Conservation (phyloP, 2,113 vertebrate species). For the Indicator maculatus region DNA sequence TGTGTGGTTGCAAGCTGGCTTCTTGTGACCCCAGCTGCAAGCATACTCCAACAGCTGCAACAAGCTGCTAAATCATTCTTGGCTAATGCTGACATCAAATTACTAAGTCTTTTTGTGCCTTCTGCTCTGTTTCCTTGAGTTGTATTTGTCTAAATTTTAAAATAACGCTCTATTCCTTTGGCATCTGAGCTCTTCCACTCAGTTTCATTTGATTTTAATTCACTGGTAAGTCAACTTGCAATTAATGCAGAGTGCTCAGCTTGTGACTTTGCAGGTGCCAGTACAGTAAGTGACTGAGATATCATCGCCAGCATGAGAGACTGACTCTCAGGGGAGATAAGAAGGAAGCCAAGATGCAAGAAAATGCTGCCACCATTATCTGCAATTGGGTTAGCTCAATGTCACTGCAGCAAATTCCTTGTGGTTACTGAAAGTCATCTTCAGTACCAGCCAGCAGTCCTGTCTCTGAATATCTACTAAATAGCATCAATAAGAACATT, state of each 20-base stretch:
- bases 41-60: background rate
- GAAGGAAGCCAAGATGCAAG: background rate
- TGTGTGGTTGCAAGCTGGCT: background rate
- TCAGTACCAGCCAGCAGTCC: background rate
- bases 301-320: background rate
- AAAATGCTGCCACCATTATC: conserved; percentile 12
- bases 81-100: background rate
- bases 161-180: background rate
- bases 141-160: background rate
- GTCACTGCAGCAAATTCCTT: conserved; percentile 44
- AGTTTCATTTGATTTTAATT: background rate
- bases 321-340: background rate
- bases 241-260: conserved; percentile 22
- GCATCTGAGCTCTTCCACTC: background rate
- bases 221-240: background rate
- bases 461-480: background rate
- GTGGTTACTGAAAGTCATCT: background rate
- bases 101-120: background rate
- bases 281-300: background rate
- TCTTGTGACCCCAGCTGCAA: background rate
- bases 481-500: background rate
- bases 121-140: background rate
- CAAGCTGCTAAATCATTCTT: conserved; percentile 24
- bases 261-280: conserved; percentile 25
- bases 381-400: background rate